Percentiles rank a stretch among this genome's conserved stretches.
Evolutionary conservation across 2,113 vertebrate species (phyloP).

Genomic region (Heterotis niloticus): DNA sequence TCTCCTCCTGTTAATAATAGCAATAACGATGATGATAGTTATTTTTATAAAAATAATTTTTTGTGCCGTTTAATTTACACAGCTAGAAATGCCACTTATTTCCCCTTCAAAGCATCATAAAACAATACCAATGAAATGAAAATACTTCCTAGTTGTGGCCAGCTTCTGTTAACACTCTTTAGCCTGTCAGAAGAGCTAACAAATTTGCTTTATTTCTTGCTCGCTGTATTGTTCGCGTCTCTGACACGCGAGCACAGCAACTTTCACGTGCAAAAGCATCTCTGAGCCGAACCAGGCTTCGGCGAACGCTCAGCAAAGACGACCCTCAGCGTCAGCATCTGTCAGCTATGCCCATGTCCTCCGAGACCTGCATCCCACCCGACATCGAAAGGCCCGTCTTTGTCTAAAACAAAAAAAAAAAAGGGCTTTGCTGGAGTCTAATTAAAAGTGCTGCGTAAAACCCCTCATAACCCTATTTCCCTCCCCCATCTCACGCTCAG

Average conservation of each 20-base stretch:
- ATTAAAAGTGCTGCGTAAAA: conserved; percentile 19
- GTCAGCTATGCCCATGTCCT: background rate
- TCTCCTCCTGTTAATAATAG: too few relatives aligned
- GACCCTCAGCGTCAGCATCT: background rate
- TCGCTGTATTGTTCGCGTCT: too few relatives aligned
- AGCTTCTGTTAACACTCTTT: too few relatives aligned
- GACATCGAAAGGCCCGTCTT: background rate
- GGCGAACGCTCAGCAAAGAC: background rate
- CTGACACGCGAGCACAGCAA: background rate
- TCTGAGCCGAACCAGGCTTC: background rate
- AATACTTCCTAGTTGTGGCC: too few relatives aligned
- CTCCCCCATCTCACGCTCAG: background rate
- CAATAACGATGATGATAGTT: too few relatives aligned
- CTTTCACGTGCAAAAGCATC: background rate
- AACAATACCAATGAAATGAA: too few relatives aligned
- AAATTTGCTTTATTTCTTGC: too few relatives aligned
- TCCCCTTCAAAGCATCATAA: too few relatives aligned
- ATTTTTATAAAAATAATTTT: too few relatives aligned
- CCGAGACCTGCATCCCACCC: background rate
- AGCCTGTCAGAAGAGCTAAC: background rate
- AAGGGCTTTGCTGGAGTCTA: background rate
- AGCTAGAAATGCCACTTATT: too few relatives aligned
- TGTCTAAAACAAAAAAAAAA: too few relatives aligned
- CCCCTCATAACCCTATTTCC: conserved; percentile 1
- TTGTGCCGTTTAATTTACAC: too few relatives aligned